Conservation (phyloP, 2,888 invertebrate genomes). For the Auanema freiburgensis region DNA sequence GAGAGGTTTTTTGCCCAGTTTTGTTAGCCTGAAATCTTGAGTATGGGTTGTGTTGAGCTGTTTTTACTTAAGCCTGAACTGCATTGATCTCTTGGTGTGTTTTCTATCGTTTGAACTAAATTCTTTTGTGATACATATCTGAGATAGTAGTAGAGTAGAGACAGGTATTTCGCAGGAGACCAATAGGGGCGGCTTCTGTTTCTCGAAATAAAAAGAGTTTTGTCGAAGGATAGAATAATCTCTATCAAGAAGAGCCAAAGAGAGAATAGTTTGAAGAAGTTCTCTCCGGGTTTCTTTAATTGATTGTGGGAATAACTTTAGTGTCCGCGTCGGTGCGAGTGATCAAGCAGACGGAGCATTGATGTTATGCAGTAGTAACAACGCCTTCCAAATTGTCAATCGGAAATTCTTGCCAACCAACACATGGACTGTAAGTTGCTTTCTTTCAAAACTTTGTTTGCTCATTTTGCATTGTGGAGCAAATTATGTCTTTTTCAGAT, state of each 20-base stretch:
- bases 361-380: slow-evolving; percentile 26
- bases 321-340: slow-evolving; percentile 13
- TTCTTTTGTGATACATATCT: no score
- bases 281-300: background rate
- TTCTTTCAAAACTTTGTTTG: background rate
- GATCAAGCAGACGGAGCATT: slow-evolving; percentile 28
- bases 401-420: slow-evolving; percentile 11
- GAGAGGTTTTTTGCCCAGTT: background rate
- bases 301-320: slow-evolving; percentile 2
- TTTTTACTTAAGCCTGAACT: no score
- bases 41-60: no score
- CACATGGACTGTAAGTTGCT: slow-evolving; percentile 5
- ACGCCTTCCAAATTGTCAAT: slow-evolving; percentile 22
- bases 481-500: slow-evolving; percentile 21
- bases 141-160: no score
- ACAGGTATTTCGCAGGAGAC: no score
- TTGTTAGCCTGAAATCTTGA: background rate
- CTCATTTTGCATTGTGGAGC: no score
- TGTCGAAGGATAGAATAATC: no score
- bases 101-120: no score
- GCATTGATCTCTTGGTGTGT: no score
- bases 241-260: no score
- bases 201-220: no score
- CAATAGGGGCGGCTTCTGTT: no score
- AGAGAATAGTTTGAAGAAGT: background rate